Conservation (phyloP, 2,113 vertebrate species). For the Propithecus coquereli region DNA sequence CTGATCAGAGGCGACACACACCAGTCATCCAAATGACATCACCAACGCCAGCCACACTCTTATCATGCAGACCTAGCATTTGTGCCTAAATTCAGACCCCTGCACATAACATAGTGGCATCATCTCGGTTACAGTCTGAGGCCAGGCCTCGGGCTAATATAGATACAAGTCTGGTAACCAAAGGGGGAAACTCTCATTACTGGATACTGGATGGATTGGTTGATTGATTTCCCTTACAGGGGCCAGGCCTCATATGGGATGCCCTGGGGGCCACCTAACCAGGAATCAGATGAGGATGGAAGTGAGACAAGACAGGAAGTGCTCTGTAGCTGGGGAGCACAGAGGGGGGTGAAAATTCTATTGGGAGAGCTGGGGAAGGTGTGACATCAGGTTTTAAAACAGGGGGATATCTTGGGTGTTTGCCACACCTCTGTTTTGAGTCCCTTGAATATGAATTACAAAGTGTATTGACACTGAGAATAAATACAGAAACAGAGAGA, state of each 20-base stretch:
- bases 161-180: background rate
- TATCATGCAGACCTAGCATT: background rate
- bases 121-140: background rate
- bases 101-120: background rate
- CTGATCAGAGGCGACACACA: background rate
- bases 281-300: background rate
- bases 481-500: background rate
- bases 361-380: background rate
- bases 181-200: background rate
- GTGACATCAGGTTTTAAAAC: background rate
- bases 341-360: background rate
- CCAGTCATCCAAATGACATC: conserved; percentile 32
- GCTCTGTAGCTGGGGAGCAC: rapidly evolving
- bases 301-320: background rate
- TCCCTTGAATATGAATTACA: background rate
- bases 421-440: background rate
- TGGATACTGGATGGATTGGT: background rate
- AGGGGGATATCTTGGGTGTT: background rate
- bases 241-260: background rate
- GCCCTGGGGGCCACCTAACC: background rate
- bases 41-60: background rate
- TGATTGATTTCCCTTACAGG: no score
- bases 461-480: background rate
- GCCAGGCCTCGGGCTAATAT: background rate
- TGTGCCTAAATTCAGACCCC: background rate